phyloP scores from a whole-genome alignment of 2,888 invertebrate species.

The Adineta ricciae region DNA sequence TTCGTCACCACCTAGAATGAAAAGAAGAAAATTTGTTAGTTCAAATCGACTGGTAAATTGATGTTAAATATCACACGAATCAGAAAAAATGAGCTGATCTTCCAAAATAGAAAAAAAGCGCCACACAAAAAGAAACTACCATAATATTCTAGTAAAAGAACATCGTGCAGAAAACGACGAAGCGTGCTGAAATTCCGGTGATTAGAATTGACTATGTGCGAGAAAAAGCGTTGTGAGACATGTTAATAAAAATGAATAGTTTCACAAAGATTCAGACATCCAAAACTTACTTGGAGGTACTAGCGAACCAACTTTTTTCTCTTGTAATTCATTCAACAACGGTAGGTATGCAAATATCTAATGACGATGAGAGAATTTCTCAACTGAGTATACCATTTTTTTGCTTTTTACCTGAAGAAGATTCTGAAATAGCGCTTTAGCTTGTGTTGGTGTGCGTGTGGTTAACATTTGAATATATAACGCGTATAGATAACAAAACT shows the following conservation, averaged over 20 bases:
- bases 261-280: not conserved
- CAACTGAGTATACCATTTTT: not conserved
- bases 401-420: not conserved
- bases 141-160: not conserved
- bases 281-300: not conserved
- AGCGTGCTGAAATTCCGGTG: not conserved
- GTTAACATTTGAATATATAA: slow-evolving; percentile 19
- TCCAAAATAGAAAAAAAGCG: not conserved
- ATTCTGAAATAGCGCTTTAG: not conserved
- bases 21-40: not conserved
- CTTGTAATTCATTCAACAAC: slow-evolving; percentile 12
- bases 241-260: not conserved
- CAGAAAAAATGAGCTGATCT: not conserved
- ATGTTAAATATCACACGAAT: not conserved
- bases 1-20: not conserved
- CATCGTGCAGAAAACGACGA: not conserved
- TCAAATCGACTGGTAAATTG: not conserved
- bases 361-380: no score
- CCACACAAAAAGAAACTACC: not conserved
- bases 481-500: not conserved
- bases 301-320: not conserved
- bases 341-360: slow-evolving; percentile 10
- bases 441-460: not conserved
- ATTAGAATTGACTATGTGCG: not conserved
- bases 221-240: not conserved